Conservation (phyloP, 2,113 vertebrate genomes). For the Phrynosoma platyrhinos region DNA sequence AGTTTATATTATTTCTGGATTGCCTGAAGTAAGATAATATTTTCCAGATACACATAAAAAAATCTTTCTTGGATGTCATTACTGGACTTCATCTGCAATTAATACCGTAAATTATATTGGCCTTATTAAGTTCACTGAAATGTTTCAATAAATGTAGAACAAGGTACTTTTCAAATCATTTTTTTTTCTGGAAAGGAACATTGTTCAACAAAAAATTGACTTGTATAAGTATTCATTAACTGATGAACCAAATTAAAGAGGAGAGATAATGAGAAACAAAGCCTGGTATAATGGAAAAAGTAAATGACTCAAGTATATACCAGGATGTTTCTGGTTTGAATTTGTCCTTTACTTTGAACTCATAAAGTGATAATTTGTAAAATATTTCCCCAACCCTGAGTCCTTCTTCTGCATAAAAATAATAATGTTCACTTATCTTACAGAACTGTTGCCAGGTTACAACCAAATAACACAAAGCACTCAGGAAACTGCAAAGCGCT, state of each 20-base stretch:
- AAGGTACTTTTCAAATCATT: not conserved
- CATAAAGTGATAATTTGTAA: not conserved
- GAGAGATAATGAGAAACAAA: not conserved
- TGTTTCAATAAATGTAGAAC: not conserved
- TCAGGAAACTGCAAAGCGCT: not conserved
- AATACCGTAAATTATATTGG: not conserved
- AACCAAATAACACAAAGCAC: not conserved
- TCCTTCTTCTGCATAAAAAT: not conserved
- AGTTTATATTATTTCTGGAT: fast-evolving
- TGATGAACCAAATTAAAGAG: not conserved
- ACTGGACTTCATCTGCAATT: not conserved
- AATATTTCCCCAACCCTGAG: not conserved
- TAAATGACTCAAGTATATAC: not conserved
- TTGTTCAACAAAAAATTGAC: too few species aligned
- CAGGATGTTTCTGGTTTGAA: not conserved
- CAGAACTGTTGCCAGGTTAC: not conserved
- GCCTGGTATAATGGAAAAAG: not conserved
- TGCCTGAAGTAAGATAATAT: not conserved
- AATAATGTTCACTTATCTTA: not conserved
- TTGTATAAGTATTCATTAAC: not conserved
- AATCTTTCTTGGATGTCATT: not conserved
- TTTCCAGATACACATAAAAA: not conserved
- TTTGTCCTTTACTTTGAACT: not conserved
- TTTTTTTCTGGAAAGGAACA: not conserved
- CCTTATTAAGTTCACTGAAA: not conserved